Percentiles rank a stretch among this genome's conserved stretches.
These are phyloP conservation scores for Periophthalmus magnuspinnatus DNA, from an alignment of 2,797 vertebrate genomes.

Conservation along the genomic window DNA sequence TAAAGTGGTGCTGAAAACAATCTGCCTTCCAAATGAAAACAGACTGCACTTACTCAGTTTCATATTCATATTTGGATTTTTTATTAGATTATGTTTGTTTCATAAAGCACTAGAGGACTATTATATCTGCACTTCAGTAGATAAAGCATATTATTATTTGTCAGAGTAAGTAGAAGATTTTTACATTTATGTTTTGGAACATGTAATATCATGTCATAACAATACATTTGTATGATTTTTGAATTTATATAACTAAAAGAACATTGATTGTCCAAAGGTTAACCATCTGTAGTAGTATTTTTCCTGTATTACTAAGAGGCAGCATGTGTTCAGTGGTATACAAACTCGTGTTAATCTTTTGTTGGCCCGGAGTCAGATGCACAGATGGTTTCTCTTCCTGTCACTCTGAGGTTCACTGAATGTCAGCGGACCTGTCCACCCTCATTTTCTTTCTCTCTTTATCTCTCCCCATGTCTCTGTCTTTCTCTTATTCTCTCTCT, in stretches of 20 bases:
- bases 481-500: background rate
- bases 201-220: too few relatives aligned
- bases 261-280: background rate
- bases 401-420: background rate
- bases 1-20: constrained; percentile 5
- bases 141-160: background rate
- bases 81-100: too few relatives aligned
- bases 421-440: background rate
- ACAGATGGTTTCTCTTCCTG: constrained; percentile 49
- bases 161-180: too few relatives aligned
- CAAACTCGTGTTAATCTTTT: background rate
- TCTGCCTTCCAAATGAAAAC: background rate
- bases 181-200: too few relatives aligned
- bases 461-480: background rate
- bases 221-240: too few relatives aligned
- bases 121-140: background rate
- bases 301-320: too few relatives aligned
- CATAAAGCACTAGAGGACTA: background rate
- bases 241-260: background rate
- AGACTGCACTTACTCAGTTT: background rate
- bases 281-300: background rate
- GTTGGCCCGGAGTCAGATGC: constrained; percentile 19
- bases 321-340: background rate
- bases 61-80: too few relatives aligned
- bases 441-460: background rate